Percentiles rank a stretch among this genome's conserved stretches.
Evolutionary conservation across 2,797 vertebrate species (phyloP).

Genomic region (Neoniphon sammara): DNA sequence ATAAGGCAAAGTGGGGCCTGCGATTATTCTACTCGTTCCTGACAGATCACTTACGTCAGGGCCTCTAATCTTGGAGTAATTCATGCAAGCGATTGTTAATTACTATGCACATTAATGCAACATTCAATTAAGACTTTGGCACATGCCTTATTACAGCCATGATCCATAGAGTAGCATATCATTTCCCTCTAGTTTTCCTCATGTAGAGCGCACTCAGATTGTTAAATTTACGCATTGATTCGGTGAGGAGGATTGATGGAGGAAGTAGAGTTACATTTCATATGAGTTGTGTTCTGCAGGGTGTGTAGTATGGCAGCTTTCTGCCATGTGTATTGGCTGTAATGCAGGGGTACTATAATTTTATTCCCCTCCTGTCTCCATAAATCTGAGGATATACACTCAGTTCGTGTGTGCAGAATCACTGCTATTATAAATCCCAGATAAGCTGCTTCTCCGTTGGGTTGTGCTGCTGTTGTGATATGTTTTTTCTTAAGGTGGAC

Average conservation of each 20-base stretch:
- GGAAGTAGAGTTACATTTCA: conserved; percentile 18
- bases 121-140: too few relatives aligned
- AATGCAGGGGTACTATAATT: conserved; percentile 30
- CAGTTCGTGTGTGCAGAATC: conserved; percentile 42
- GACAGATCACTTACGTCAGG: too few relatives aligned
- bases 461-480: conserved; percentile 20
- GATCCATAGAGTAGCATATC: neutral
- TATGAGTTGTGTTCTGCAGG: conserved; percentile 19
- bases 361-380: conserved; percentile 14
- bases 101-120: too few relatives aligned
- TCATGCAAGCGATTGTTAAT: too few relatives aligned
- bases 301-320: neutral
- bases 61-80: too few relatives aligned
- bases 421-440: conserved; percentile 52
- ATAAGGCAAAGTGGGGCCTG: too few relatives aligned
- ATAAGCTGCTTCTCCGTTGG: conserved; percentile 37
- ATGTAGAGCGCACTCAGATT: neutral
- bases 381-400: conserved; percentile 57
- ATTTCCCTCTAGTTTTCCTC: conserved; percentile 1
- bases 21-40: too few relatives aligned
- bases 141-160: neutral
- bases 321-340: conserved; percentile 14
- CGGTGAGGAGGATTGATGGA: conserved; percentile 27
- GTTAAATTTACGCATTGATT: conserved; percentile 8
- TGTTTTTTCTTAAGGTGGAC: conserved; percentile 30